A percentile compares a stretch with the other conserved stretches of the same genome.
phyloP scores from a whole-genome alignment of 2,888 invertebrate genomes.

The Archips xylosteana region DNA sequence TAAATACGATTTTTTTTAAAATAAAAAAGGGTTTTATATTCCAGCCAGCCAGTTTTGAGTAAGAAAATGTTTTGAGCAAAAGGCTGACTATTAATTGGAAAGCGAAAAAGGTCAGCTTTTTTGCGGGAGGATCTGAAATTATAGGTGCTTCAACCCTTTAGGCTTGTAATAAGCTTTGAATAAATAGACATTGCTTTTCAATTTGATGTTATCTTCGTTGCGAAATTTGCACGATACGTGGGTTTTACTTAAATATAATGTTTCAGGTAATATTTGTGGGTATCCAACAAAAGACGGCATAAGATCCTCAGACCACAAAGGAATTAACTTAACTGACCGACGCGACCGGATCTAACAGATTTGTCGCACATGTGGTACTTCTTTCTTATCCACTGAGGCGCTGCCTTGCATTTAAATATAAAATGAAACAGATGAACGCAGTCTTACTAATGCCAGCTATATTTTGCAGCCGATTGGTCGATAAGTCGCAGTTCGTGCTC shows the following conservation, averaged over 20 bases:
- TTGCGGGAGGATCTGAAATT: neutral
- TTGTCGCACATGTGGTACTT: neutral
- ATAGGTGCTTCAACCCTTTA: slow-evolving; percentile 3
- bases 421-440: slow-evolving; percentile 1
- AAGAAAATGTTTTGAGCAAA: neutral
- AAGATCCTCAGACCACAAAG: neutral
- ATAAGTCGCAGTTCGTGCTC: slow-evolving; percentile 45
- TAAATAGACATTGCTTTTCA: slow-evolving; percentile 1
- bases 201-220: neutral
- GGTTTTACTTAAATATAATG: neutral
- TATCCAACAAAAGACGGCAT: neutral
- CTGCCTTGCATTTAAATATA: neutral
- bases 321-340: neutral
- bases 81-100: neutral
- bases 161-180: neutral
- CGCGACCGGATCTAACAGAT: neutral
- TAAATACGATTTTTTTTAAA: neutral
- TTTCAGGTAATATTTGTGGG: neutral
- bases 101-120: neutral
- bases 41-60: neutral
- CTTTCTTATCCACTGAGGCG: neutral
- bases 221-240: neutral
- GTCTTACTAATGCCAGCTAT: slow-evolving; percentile 15
- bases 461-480: slow-evolving; percentile 27
- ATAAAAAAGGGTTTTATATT: neutral